A percentile compares a stretch with the other conserved stretches of the same genome.
These are phyloP conservation scores for Phyllopteryx taeniolatus DNA, from an alignment of 2,113 vertebrate genomes.

Conservation along the genomic window DNA sequence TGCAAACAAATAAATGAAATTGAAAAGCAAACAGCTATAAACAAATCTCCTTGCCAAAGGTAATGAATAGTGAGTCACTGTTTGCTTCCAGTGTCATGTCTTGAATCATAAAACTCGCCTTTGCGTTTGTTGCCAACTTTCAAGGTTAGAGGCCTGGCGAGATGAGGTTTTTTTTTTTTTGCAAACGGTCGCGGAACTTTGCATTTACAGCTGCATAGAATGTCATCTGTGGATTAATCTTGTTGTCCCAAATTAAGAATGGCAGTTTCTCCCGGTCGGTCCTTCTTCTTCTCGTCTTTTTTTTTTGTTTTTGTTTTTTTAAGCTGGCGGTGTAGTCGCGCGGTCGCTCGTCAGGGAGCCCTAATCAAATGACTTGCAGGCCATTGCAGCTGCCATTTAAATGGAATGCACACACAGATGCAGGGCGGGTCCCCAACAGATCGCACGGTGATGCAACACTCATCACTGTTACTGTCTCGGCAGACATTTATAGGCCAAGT, in stretches of 20 bases:
- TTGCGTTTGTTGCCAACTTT: constrained; percentile 46
- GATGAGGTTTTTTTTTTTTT: constrained; percentile 29
- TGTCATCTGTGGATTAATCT: background rate
- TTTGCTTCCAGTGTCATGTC: constrained; percentile 29
- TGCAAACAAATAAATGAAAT: background rate
- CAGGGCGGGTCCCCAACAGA: constrained; percentile 47
- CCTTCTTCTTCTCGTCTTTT: background rate
- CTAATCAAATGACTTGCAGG: constrained; percentile 57
- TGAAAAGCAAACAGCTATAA: background rate
- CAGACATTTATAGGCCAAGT: constrained; percentile 57
- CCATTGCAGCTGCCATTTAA: constrained; percentile 50
- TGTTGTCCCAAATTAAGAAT: background rate
- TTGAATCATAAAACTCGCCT: constrained; percentile 44
- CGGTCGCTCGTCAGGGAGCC: constrained; percentile 44
- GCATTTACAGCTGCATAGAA: constrained; percentile 27
- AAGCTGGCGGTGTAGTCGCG: constrained; percentile 1
- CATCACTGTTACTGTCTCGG: constrained; percentile 57
- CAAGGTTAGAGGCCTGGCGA: constrained; percentile 49
- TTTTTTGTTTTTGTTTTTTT: background rate
- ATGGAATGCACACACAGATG: constrained; percentile 53
- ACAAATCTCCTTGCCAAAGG: constrained; percentile 11
- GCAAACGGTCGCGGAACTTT: constrained; percentile 42
- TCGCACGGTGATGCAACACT: constrained; percentile 46
- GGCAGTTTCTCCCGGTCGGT: background rate
- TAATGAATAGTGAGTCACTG: constrained; percentile 49